Evolutionary conservation across 2,797 vertebrate species (phyloP).

Genomic region (Gambusia yucatana): DNA sequence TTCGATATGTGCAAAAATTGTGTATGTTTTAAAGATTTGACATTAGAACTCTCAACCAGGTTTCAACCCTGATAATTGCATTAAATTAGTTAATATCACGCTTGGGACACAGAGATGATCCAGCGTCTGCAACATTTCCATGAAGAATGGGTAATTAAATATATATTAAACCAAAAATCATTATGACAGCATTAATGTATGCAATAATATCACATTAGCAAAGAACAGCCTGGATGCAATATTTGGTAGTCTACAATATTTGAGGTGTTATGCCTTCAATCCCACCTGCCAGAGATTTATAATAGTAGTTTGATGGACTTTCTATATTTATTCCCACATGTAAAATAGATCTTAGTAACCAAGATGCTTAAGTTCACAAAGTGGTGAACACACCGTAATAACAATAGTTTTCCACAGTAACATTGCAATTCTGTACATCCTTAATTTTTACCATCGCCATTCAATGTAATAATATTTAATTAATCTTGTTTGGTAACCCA

Average conservation of each 20-base stretch:
- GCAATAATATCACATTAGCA: not conserved
- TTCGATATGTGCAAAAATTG: constrained; percentile 21
- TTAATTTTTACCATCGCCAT: not conserved
- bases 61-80: constrained; percentile 49
- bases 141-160: not conserved
- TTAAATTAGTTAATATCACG: not conserved
- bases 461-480: not conserved
- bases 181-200: not conserved
- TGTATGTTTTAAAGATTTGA: constrained; percentile 41
- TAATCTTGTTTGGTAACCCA: not conserved
- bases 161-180: not conserved
- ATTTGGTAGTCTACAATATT: not conserved
- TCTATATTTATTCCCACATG: not conserved
- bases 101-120: not conserved
- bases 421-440: not conserved
- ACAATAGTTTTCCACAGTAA: not conserved
- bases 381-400: not conserved
- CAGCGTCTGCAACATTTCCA: not conserved
- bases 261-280: not conserved
- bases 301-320: not conserved
- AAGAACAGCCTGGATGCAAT: not conserved
- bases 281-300: not conserved
- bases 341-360: not conserved
- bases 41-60: constrained; percentile 29
- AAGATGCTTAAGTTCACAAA: not conserved